phyloP scores from a whole-genome alignment of 2,888 invertebrate species.

The Pachydiplax longipennis region DNA sequence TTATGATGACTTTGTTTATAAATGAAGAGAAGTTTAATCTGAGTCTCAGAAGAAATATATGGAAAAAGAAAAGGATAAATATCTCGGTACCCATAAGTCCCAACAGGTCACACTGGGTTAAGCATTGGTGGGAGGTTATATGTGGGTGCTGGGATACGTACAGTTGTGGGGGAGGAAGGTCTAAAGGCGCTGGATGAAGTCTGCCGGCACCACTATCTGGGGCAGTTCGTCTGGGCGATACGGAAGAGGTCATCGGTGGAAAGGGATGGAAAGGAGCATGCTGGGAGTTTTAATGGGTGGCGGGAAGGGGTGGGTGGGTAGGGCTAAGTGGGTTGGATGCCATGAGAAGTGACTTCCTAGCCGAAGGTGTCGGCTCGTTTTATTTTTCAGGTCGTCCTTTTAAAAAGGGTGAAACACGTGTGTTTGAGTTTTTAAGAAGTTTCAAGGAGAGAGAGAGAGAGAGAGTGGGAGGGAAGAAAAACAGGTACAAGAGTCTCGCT shows the following conservation, averaged over 20 bases:
- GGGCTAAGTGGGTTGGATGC: background rate
- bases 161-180: background rate
- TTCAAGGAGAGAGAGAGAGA: background rate
- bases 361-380: background rate
- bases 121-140: background rate
- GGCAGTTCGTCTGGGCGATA: constrained; percentile 23
- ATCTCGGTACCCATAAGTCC: too few relatives aligned
- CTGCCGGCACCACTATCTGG: constrained; percentile 14
- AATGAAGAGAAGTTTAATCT: too few relatives aligned
- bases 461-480: background rate
- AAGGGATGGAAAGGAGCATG: background rate
- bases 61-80: too few relatives aligned
- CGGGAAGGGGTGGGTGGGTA: background rate
- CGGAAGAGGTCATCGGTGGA: background rate
- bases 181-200: constrained; percentile 5
- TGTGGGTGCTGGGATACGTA: background rate
- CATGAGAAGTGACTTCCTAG: background rate
- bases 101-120: background rate
- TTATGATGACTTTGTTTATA: too few relatives aligned
- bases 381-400: background rate
- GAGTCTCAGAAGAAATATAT: too few relatives aligned
- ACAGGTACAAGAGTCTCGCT: background rate
- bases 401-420: background rate
- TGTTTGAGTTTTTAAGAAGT: background rate
- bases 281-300: background rate